phyloP scores from a whole-genome alignment of 2,888 invertebrate genomes.

The Drosophila atroscutellata region DNA sequence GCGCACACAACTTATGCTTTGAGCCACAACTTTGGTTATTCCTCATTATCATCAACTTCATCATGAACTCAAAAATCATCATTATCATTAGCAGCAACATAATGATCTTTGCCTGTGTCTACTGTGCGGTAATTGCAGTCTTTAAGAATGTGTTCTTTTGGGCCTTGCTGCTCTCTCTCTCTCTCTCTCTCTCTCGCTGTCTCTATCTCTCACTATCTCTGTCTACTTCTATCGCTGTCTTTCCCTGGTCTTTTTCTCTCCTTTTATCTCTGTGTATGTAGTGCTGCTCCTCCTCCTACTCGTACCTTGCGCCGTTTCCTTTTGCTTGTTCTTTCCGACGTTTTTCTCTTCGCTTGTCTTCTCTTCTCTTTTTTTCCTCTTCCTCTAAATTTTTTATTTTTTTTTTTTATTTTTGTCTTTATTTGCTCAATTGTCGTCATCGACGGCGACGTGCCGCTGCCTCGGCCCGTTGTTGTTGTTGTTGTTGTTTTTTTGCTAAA shows the following conservation, averaged over 20 bases:
- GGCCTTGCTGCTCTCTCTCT: slow-evolving; percentile 22
- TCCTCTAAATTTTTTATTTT: slow-evolving; percentile 13
- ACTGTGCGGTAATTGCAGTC: slow-evolving; percentile 75
- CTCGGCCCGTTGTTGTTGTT: slow-evolving; percentile 27
- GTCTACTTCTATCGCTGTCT: slow-evolving; percentile 10
- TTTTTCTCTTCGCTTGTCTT: slow-evolving; percentile 24
- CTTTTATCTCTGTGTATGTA: slow-evolving; percentile 14
- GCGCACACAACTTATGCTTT: slow-evolving; percentile 32
- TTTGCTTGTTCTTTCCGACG: slow-evolving; percentile 35
- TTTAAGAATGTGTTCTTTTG: slow-evolving; percentile 76
- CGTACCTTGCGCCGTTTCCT: slow-evolving; percentile 35
- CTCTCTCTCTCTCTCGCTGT: slow-evolving; percentile 2
- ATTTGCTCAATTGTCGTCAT: slow-evolving; percentile 77
- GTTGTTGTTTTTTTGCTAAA: slow-evolving; percentile 68
- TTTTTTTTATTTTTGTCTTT: slow-evolving; percentile 69
- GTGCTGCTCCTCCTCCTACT: slow-evolving; percentile 20
- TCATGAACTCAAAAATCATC: slow-evolving; percentile 12
- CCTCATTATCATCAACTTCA: slow-evolving; percentile 27
- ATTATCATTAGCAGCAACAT: slow-evolving; percentile 9
- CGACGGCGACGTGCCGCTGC: slow-evolving; percentile 51
- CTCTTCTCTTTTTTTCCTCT: slow-evolving; percentile 8
- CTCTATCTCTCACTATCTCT: slow-evolving; percentile 4
- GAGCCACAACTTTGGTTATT: slow-evolving; percentile 51
- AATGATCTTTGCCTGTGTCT: slow-evolving; percentile 36
- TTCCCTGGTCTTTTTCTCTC: slow-evolving; percentile 7